Evolutionary conservation across 2,888 invertebrate species (phyloP), one percentile per base, ranked within the genome.

Genomic region (Erebia aethiops): DNA sequence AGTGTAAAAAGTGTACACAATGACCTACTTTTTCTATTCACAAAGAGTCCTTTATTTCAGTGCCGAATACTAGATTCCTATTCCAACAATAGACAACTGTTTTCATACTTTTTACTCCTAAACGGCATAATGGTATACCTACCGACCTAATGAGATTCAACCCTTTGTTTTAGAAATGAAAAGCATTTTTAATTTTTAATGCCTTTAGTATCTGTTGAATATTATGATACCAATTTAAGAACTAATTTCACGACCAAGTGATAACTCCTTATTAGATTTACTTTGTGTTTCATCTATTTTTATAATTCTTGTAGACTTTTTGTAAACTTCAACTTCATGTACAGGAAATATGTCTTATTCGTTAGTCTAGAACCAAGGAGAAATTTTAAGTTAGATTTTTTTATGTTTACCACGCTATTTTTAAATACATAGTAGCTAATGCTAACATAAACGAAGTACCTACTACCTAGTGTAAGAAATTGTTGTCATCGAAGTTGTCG

Each of bases 11-110:
- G 74, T 74, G 74, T 81, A 79, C 79, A 81, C 83, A 78, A 82
- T 88, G 90, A 88, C 90, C 90, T 80, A 89, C 78, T 87, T 90
- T 88, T 87, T 83, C 76, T 78, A 77, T 80, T 79, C 80, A 86
- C 87, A 88, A 89, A 88, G 86, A 82, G 77, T 84, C 84, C 87
- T 84, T 88, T 35, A 35, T 35, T 86, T 84, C 83, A 84, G 80
- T 80, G 79, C 83, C 84, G 86, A 86, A 88, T 88, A 85, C 84
- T 82, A 84, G 85, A 89, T 89, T 87, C 80, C 74, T 79, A 81
- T 72, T 79, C 77, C 80, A 71, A 72, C 69, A 76, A 75, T 77
- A 76, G 80, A 74, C 69, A 72, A 71, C 78, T 77, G 77, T 77
- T 80, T 78, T 76, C 76, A 70, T 67, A 58, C 67, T 76, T 77